A percentile compares a stretch with the other conserved stretches of the same genome.
Evolutionary conservation across 2,888 invertebrate species (phyloP).

Genomic region (Tuberolachnus salignus): DNA sequence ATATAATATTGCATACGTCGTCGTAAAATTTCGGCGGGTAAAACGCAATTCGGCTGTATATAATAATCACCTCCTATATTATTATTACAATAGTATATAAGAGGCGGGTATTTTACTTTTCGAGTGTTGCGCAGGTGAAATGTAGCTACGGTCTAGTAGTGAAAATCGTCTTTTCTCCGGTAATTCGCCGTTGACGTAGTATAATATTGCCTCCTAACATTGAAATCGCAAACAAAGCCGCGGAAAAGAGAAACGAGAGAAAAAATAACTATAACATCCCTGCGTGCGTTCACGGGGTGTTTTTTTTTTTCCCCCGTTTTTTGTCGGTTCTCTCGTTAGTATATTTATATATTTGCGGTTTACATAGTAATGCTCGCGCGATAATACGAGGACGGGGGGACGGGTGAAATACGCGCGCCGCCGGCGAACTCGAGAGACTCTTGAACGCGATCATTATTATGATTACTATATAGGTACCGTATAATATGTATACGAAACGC

Average conservation of each 20-base stretch:
- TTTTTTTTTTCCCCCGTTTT: too few relatives aligned
- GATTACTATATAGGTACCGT: too few relatives aligned
- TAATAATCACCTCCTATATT: slow-evolving; percentile 1
- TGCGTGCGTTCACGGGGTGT: slow-evolving; percentile 11
- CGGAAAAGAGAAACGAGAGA: neutral
- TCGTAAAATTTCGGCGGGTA: too few relatives aligned
- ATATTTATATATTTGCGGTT: slow-evolving; percentile 40
- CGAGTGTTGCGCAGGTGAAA: slow-evolving; percentile 30
- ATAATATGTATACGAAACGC: slow-evolving; percentile 21
- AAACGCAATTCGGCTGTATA: neutral
- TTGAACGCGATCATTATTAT: slow-evolving; percentile 39
- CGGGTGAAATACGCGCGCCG: slow-evolving; percentile 25
- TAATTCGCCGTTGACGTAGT: too few relatives aligned
- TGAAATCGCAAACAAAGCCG: slow-evolving; percentile 18
- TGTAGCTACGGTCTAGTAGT: slow-evolving; percentile 29
- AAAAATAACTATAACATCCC: too few relatives aligned
- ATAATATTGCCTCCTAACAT: slow-evolving; percentile 27
- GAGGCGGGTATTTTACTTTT: too few relatives aligned
- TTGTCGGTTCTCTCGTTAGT: slow-evolving; percentile 21
- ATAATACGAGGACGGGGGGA: neutral
- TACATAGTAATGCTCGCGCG: too few relatives aligned
- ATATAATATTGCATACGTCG: too few relatives aligned
- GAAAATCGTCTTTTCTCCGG: slow-evolving; percentile 19
- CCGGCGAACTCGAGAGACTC: slow-evolving; percentile 39
- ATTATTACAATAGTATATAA: too few relatives aligned